Evolutionary conservation across 2,113 vertebrate genomes (phyloP).

Genomic region (Cephalopterus ornatus): DNA sequence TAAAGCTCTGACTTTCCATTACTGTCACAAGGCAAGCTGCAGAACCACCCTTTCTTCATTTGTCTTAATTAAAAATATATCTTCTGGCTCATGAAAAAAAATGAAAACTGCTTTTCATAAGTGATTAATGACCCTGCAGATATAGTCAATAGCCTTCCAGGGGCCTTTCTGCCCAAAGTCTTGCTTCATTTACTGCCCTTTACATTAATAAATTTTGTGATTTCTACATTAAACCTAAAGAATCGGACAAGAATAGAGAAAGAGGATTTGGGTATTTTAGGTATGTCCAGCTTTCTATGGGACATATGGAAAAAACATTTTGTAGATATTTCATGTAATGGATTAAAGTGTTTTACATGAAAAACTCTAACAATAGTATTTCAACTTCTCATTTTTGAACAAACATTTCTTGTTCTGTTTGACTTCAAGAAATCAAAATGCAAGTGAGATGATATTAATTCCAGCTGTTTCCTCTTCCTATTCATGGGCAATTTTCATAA

Average conservation of each 20-base stretch:
- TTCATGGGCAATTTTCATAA: background rate
- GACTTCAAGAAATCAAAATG: background rate
- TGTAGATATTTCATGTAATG: background rate
- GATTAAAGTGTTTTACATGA: background rate
- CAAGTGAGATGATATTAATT: background rate
- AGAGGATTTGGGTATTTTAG: background rate
- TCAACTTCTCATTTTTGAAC: background rate
- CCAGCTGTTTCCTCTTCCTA: background rate
- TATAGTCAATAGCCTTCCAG: slow-evolving; percentile 40
- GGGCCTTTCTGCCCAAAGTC: background rate
- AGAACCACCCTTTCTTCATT: background rate
- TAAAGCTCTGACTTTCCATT: background rate
- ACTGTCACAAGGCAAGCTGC: background rate
- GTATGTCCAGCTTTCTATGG: background rate
- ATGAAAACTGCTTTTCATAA: background rate
- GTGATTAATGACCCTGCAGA: slow-evolving; percentile 76
- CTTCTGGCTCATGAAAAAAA: background rate
- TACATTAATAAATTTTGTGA: background rate
- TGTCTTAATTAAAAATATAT: slow-evolving; percentile 15
- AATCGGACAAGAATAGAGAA: background rate
- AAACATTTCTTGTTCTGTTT: background rate
- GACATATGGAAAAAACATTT: background rate
- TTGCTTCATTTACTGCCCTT: background rate
- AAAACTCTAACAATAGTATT: background rate
- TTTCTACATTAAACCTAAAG: background rate